Conservation (phyloP, 30 jellyfish, hydroid and myxozoan genomes). For the Sanderia malayensis region DNA sequence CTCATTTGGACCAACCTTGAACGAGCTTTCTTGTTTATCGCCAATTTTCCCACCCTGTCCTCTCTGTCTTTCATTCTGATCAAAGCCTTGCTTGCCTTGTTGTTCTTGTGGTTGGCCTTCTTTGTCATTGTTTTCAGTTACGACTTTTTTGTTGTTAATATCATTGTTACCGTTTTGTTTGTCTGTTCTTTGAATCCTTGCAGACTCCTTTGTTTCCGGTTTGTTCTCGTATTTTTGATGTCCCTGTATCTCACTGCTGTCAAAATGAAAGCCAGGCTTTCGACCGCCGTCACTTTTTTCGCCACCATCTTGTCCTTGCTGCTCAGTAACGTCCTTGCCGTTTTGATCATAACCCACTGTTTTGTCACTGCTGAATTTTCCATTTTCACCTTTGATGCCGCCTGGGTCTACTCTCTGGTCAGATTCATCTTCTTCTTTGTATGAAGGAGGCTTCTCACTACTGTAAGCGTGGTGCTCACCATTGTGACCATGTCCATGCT, state of each 20-base stretch:
- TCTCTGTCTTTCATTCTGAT: conserved; percentile 5
- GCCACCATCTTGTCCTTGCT: too few relatives aligned
- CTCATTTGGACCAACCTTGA: background rate
- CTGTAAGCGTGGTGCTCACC: conserved; percentile 3
- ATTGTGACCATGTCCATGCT: conserved; percentile 33
- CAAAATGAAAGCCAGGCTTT: conserved; percentile 15
- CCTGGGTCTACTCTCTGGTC: conserved; percentile 7
- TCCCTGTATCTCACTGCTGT: conserved; percentile 12
- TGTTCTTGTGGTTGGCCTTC: background rate
- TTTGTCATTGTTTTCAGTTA: conserved; percentile 12
- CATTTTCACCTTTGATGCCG: background rate
- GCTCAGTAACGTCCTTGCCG: conserved; percentile 1
- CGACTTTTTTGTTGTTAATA: conserved; percentile 14
- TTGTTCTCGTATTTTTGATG: conserved; percentile 8
- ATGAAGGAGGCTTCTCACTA: background rate
- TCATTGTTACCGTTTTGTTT: too few relatives aligned
- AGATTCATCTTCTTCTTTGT: conserved; percentile 3
- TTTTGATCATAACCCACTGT: background rate
- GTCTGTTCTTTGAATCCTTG: conserved; percentile 1
- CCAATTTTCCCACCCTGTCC: background rate
- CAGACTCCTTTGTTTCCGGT: conserved; percentile 24
- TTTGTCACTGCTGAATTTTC: background rate
- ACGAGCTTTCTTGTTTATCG: background rate
- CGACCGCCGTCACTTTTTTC: conserved; percentile 14
- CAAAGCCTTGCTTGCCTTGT: conserved; percentile 5